Conservation (phyloP, 2,113 vertebrate species). For the Panthera uncia region DNA sequence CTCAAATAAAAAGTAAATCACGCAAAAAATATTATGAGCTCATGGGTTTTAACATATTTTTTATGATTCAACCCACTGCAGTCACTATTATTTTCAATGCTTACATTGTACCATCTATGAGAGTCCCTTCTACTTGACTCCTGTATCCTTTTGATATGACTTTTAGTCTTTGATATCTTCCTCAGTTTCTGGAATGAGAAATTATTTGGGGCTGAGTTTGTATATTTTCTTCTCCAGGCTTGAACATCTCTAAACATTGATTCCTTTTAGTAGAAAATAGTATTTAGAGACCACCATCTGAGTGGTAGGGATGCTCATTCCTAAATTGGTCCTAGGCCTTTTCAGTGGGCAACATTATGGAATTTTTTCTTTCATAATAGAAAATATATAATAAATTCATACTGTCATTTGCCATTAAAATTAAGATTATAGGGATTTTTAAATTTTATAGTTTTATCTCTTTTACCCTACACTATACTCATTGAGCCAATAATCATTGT, state of each 20-base stretch:
- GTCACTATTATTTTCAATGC: background rate
- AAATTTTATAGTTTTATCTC: background rate
- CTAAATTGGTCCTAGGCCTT: background rate
- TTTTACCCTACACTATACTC: background rate
- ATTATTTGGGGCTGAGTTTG: background rate
- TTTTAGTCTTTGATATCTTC: slow-evolving; percentile 13
- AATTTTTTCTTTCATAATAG: background rate
- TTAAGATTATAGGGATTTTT: background rate
- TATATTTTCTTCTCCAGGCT: background rate
- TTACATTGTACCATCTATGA: background rate
- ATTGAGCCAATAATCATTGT: background rate
- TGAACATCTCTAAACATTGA: slow-evolving; percentile 11
- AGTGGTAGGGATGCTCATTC: background rate
- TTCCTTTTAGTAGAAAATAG: background rate
- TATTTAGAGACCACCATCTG: background rate
- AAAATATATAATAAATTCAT: background rate
- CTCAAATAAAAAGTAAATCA: too few species aligned
- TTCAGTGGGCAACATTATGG: background rate
- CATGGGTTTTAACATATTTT: slow-evolving; percentile 38
- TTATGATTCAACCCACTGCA: background rate
- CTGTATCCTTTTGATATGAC: background rate
- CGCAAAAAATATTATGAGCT: background rate
- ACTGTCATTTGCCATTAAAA: background rate
- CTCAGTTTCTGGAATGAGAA: slow-evolving; percentile 34
- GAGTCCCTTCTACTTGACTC: background rate